A percentile compares a stretch with the other conserved stretches of the same genome.
These are phyloP conservation scores for Meteorus sp. DNA, from an alignment of 1,140 invertebrate species.

Conservation along the genomic window DNA sequence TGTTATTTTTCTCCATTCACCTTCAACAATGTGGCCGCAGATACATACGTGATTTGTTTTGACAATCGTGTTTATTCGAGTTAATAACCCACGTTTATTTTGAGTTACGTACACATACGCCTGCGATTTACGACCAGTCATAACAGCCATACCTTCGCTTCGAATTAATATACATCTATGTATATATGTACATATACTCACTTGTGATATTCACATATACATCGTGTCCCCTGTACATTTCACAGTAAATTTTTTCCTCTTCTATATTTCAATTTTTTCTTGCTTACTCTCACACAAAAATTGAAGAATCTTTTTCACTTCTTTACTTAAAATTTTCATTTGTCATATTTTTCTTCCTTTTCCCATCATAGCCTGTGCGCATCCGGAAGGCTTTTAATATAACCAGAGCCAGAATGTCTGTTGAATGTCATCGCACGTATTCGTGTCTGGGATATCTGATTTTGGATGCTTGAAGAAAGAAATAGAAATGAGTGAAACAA, in stretches of 20 bases:
- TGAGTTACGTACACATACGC: slow-evolving; percentile 32
- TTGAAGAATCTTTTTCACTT: too few species aligned
- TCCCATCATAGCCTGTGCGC: neutral
- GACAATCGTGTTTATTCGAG: slow-evolving; percentile 43
- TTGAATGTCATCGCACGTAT: slow-evolving; percentile 17
- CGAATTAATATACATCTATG: slow-evolving; percentile 10
- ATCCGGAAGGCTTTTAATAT: slow-evolving; percentile 3
- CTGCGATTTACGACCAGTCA: slow-evolving; percentile 19
- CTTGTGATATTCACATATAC: neutral
- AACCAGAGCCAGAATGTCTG: slow-evolving; percentile 20
- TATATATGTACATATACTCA: neutral
- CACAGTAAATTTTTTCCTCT: too few species aligned
- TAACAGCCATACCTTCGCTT: slow-evolving; percentile 8
- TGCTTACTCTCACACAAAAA: neutral
- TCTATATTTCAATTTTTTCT: neutral
- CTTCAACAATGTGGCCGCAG: neutral
- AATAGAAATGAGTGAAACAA: slow-evolving; percentile 9
- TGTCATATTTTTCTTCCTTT: neutral
- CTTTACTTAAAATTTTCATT: neutral
- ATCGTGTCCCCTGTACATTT: too few species aligned
- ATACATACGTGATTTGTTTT: slow-evolving; percentile 39
- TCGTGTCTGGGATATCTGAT: slow-evolving; percentile 21
- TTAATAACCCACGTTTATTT: slow-evolving; percentile 52
- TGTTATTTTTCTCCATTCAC: neutral
- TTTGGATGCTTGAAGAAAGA: slow-evolving; percentile 12